phyloP scores from a whole-genome alignment of 2,113 vertebrate genomes.

The Anthoscopus minutus region DNA sequence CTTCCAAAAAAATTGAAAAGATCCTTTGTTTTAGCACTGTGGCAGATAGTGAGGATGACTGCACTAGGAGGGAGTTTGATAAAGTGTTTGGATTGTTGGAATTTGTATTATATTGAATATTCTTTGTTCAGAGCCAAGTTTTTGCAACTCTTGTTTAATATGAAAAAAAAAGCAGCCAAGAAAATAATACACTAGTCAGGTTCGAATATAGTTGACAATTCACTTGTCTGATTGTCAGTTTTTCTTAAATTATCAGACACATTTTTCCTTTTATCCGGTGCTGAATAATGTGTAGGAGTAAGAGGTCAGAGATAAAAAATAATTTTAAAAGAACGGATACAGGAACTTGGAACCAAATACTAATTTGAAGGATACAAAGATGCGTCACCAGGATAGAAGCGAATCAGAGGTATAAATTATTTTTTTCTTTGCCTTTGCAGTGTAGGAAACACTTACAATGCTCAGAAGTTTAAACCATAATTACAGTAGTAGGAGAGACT shows the following conservation, averaged over 20 bases:
- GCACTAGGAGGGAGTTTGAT: neutral
- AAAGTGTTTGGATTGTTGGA: neutral
- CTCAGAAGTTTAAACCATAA: neutral
- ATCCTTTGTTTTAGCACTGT: neutral
- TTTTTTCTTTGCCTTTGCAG: neutral
- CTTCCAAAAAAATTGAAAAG: slow-evolving; percentile 21
- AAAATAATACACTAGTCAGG: neutral
- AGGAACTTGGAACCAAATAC: neutral
- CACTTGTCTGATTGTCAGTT: neutral
- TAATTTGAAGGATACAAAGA: neutral
- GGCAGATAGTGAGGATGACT: neutral
- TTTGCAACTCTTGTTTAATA: neutral
- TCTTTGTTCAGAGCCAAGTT: neutral
- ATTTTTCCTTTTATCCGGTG: neutral
- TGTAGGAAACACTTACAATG: neutral
- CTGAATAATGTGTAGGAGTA: neutral
- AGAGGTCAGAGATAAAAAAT: neutral
- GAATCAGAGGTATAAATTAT: neutral
- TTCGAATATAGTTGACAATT: neutral
- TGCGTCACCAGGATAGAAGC: neutral
- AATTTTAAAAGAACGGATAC: neutral
- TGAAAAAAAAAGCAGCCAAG: neutral
- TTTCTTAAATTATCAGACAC: neutral
- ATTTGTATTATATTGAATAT: neutral
- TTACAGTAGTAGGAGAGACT: neutral